Base-by-base conservation (phyloP, 2,113 vertebrate genomes). In the Dendrocopos noguchii region DNA sequence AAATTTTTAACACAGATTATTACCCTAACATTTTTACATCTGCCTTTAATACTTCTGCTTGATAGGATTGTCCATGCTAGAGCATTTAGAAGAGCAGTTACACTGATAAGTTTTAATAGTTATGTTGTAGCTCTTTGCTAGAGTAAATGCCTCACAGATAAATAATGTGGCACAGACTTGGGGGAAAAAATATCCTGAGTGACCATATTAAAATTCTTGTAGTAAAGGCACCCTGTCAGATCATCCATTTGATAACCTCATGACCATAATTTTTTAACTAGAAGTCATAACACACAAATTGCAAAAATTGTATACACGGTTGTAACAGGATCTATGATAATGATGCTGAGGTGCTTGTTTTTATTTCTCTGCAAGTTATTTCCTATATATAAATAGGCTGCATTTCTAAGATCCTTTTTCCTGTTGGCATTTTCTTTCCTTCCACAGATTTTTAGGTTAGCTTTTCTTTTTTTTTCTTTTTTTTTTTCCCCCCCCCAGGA, bases 291-390 rank as follows among this genome's bases (percentile, higher is more conserved):
- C 10, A 91, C 12, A 52, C 4, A 6, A 70, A 28, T 33, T 68
- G 6, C 4, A 80, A 94, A 17, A 6, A 14, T n/a, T 47, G 81
- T 53, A 50, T 28, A 16, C 5, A 19, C 19, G 65, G 3, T 14
- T 78, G 4, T 50, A 65, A 57, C 4, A 53, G 9, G 7, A 81
- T 7, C 65, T 6, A 44, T 68, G 25, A 56, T 65, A 44, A 5
- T 68, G 4, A 0, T 2, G 0, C 27, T 36, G 7, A 31, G 47
- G 47, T 50, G 47, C 12, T 28, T 59, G 3, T 10, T 31, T n/a
- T 57, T 28, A 63, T 80, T 53, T 9, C 11, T 46, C 22, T 78
- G 8, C 5, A 39, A 78, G 7, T 15, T 34, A 39, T 39, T 72
- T 47, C 70, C 4, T 33, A 61, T 29, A 2, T 27, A 72, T 36